Conservation (phyloP, 1,140 invertebrate species). For the Drosophila melanogaster region DNA sequence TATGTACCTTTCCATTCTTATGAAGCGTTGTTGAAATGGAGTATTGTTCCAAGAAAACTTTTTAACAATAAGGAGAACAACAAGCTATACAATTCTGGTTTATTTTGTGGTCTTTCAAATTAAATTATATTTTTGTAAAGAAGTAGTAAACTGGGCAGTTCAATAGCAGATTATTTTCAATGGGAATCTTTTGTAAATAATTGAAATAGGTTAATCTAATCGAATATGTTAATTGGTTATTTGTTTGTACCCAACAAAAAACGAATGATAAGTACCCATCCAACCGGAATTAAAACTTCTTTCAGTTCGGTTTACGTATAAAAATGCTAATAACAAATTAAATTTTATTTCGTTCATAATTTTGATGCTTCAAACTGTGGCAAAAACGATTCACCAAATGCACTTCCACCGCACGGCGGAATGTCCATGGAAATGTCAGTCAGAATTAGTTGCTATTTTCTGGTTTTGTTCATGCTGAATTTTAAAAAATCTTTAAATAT, state of each 20-base stretch:
- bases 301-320: conserved; percentile 49
- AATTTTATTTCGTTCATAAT: conserved; percentile 76
- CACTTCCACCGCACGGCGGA: conserved; percentile 38
- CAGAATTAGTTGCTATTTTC: conserved; percentile 47
- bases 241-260: background rate
- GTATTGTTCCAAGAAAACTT: too few species aligned
- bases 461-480: conserved; percentile 55
- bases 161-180: background rate
- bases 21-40: too few species aligned
- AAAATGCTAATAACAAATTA: conserved; percentile 75
- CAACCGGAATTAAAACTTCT: conserved; percentile 6
- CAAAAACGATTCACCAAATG: conserved; percentile 20
- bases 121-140: too few species aligned
- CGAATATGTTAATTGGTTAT: background rate
- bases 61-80: too few species aligned
- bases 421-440: conserved; percentile 59
- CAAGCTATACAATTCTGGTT: too few species aligned
- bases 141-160: too few species aligned
- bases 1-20: too few species aligned
- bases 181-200: background rate
- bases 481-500: conserved; percentile 50
- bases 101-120: too few species aligned
- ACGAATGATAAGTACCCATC: background rate
- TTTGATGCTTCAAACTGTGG: conserved; percentile 63
- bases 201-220: background rate